These are phyloP conservation scores for Agrypnus murinus DNA, from an alignment of 2,888 invertebrate species.

Conservation along the genomic window DNA sequence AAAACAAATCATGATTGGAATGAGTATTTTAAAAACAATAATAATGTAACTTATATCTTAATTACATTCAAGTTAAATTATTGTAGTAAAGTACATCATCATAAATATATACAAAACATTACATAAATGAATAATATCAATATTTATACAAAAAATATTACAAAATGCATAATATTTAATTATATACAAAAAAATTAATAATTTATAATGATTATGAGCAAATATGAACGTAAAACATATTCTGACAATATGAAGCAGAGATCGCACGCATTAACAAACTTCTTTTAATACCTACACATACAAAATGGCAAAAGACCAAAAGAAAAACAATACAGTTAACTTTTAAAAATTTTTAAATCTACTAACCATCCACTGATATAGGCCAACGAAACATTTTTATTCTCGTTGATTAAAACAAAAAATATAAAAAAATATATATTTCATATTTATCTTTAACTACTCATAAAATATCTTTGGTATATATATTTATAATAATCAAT, in stretches of 20 bases:
- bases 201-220: conserved; percentile 55
- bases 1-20: conserved; percentile 38
- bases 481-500: conserved; percentile 56
- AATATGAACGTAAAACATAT: conserved; percentile 56
- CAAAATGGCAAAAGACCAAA: conserved; percentile 48
- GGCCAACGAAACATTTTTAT: conserved; percentile 54
- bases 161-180: conserved; percentile 59
- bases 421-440: conserved; percentile 65
- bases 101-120: conserved; percentile 36
- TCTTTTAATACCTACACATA: conserved; percentile 54
- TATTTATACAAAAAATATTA: conserved; percentile 61
- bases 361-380: conserved; percentile 42
- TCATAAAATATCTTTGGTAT: conserved; percentile 71
- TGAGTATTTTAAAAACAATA: conserved; percentile 39
- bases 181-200: conserved; percentile 58
- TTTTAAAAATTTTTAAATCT: conserved; percentile 31
- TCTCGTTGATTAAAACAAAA: conserved; percentile 60
- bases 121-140: conserved; percentile 41
- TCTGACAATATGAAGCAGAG: conserved; percentile 29
- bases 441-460: conserved; percentile 63
- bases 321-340: conserved; percentile 34
- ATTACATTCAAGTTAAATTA: conserved; percentile 43
- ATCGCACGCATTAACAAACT: conserved; percentile 38
- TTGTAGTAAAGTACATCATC: conserved; percentile 2
- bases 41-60: conserved; percentile 32